A percentile compares a stretch with the other conserved stretches of the same genome.
These are phyloP conservation scores for Girardia tigrina DNA, from an alignment of 2,888 invertebrate species.

Conservation along the genomic window DNA sequence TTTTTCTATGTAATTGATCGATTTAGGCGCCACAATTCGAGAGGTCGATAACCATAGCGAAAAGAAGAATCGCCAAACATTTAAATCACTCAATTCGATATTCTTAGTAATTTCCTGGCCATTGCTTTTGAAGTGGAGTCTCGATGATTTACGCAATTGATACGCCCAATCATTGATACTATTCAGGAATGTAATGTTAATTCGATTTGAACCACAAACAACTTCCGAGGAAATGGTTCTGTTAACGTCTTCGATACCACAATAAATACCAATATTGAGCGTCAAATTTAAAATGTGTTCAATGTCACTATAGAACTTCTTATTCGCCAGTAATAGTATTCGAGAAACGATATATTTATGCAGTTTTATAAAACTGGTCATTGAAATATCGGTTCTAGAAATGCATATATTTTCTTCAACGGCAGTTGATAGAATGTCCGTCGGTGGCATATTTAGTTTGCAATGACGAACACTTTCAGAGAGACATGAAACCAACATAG, in stretches of 20 bases:
- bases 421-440: not conserved
- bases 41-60: not conserved
- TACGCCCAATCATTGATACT: not conserved
- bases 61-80: conserved; percentile 9
- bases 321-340: not conserved
- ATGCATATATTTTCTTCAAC: not conserved
- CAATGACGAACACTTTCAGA: not conserved
- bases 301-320: not conserved
- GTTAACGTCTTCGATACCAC: not conserved
- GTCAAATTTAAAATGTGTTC: not conserved
- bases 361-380: not conserved
- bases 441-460: not conserved
- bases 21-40: not conserved
- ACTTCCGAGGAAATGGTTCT: not conserved
- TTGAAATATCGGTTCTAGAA: not conserved
- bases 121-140: not conserved
- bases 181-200: not conserved
- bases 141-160: not conserved
- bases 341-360: not conserved
- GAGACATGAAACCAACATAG: not conserved
- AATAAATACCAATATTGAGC: not conserved
- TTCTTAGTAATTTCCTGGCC: not conserved
- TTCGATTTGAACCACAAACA: not conserved
- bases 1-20: not conserved
- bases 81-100: not conserved